Base-by-base conservation (phyloP, 2,888 invertebrate species). In the Pollenia amentaria region DNA sequence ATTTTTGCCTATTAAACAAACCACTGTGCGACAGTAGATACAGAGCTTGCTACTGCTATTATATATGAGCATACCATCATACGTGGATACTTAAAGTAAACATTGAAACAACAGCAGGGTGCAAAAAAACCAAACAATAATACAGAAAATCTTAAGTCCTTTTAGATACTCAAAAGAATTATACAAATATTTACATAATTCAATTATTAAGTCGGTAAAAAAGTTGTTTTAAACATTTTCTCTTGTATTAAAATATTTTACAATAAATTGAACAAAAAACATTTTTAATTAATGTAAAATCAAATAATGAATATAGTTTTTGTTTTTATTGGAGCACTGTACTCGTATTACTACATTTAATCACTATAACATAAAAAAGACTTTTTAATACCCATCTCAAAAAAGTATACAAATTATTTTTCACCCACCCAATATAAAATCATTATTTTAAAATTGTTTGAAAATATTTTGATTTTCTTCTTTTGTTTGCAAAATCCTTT, bases 401-500 rank as follows among this genome's bases (percentile, higher is more conserved):
- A 55, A 55, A 3, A 29, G 0, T 6, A 2, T 1, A 11, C 18
- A 55, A 55, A 12, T 21, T 2, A 21, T 10, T 38, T 14, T 60
- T 60, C 38, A 11, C 60, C 1, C 3, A 55, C 60, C 14, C n/a
- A 55, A 60, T 40, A 38, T 9, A 9, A 38, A 60, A 12, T 21
- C 21, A 55, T 55, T 12, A 21, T 21, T 55, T 9, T 14, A 11
- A 60, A 60, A n/a, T 40, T 40, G 4, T 60, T 40, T 14, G 40
- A 38, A 40, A 60, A n/a, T 60, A 4, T 38, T 40, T 40, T 16
- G 6, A n/a, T n/a, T 60, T 60, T 60, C 40, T 38, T 40, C n/a
- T 3, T 55, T 55, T 55, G n/a, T 40, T 9, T 14, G 40, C 60
- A n/a, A 40, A 60, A 60, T 60, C 60, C 40, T 40, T 60, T 57